phyloP scores from a whole-genome alignment of 2,888 invertebrate species.

The Apamea crenata region DNA sequence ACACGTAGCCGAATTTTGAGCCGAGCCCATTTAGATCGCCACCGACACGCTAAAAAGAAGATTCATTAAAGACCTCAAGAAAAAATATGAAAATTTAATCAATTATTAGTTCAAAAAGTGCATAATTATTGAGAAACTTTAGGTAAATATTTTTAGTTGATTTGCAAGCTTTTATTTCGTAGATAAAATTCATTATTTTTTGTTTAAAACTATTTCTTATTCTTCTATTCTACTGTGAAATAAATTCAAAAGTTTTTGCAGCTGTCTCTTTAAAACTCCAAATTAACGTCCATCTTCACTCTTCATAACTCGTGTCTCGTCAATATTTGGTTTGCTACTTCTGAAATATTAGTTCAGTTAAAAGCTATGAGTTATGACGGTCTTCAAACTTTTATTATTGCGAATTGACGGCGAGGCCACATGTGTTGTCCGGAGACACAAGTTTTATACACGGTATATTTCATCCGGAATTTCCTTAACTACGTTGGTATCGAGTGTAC shows the following conservation, averaged over 20 bases:
- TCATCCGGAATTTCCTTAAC: slow-evolving; percentile 48
- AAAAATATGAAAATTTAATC: background rate
- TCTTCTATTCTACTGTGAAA: background rate
- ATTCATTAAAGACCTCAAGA: background rate
- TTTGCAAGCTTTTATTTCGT: background rate
- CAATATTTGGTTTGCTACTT: slow-evolving; percentile 24
- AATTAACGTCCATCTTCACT: background rate
- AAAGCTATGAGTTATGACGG: slow-evolving; percentile 70
- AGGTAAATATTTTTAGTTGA: background rate
- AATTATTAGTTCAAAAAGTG: background rate
- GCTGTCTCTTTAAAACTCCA: background rate
- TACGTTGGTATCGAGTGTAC: slow-evolving; percentile 13
- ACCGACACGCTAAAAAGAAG: background rate
- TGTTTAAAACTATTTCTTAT: background rate
- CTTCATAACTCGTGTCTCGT: background rate
- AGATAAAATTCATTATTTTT: no score
- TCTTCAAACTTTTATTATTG: slow-evolving; percentile 73
- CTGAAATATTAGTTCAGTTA: slow-evolving; percentile 25
- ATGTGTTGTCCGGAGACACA: slow-evolving; percentile 69
- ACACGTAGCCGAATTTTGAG: background rate
- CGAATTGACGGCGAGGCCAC: slow-evolving; percentile 67
- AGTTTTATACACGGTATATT: slow-evolving; percentile 66
- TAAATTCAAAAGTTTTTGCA: background rate
- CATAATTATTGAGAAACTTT: background rate
- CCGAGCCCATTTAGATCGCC: background rate